These are phyloP conservation scores for Zoanthus sansibaricus DNA, from an alignment of 92 coral and sea anemone genomes.

Conservation along the genomic window DNA sequence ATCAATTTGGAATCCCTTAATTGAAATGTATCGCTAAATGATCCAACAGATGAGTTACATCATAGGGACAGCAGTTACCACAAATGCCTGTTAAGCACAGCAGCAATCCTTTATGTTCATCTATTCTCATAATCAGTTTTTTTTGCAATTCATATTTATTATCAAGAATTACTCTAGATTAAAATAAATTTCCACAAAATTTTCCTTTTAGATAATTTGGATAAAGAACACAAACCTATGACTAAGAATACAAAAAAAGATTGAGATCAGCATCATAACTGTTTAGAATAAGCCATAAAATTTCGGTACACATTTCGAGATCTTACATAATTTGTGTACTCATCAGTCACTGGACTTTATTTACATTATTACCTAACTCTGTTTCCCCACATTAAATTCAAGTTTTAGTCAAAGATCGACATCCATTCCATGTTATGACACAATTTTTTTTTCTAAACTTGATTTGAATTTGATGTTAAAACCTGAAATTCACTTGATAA, in stretches of 20 bases:
- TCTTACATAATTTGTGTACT: neutral
- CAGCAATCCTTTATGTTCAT: neutral
- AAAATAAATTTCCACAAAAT: neutral
- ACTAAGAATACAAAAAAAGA: neutral
- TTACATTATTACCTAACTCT: neutral
- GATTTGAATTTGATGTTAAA: neutral
- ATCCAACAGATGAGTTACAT: too few relatives aligned
- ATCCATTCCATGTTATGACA: neutral
- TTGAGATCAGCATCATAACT: neutral
- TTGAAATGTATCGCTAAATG: too few relatives aligned
- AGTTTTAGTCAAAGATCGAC: neutral
- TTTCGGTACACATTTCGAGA: neutral
- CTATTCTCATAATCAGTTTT: neutral
- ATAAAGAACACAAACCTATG: neutral
- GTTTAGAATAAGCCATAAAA: neutral
- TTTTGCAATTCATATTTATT: neutral
- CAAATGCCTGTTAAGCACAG: neutral
- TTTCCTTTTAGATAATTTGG: neutral
- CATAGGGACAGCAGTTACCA: neutral
- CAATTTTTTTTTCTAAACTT: neutral
- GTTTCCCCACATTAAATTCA: neutral
- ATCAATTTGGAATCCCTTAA: too few relatives aligned
- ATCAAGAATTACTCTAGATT: neutral
- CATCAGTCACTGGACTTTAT: neutral
- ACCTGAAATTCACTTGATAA: slow-evolving; percentile 71